Evolutionary conservation across 2,113 vertebrate species (phyloP).

Genomic region (Epinephelus cyanopodus): DNA sequence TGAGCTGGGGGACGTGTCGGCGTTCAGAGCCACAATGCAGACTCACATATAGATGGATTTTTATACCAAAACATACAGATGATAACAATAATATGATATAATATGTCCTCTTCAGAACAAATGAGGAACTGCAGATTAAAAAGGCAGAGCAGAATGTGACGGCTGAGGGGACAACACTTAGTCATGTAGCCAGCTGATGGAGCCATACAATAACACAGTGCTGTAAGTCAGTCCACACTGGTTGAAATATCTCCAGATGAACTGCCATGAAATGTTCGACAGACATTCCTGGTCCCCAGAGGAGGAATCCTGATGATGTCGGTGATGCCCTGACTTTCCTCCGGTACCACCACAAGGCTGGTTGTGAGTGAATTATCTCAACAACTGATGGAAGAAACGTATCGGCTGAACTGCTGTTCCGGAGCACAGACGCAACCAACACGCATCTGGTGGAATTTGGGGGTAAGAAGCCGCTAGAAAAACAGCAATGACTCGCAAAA

Average conservation of each 20-base stretch:
- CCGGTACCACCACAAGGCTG: not conserved
- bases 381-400: too few relatives aligned
- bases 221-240: not conserved
- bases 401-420: too few relatives aligned
- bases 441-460: too few relatives aligned
- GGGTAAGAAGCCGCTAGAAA: too few relatives aligned
- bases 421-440: too few relatives aligned
- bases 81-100: not conserved
- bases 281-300: not conserved
- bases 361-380: too few relatives aligned
- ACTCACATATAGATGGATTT: not conserved
- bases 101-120: not conserved
- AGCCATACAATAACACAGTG: not conserved
- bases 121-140: not conserved
- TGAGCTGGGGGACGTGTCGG: not conserved
- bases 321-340: not conserved
- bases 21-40: not conserved
- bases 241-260: not conserved
- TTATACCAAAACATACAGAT: not conserved
- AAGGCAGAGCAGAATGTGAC: conserved; percentile 1
- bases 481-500: too few relatives aligned
- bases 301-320: not conserved
- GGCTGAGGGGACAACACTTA: not conserved
- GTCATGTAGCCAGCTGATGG: too few relatives aligned
- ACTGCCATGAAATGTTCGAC: not conserved